Evolutionary conservation across 2,888 invertebrate genomes (phyloP).

Genomic region (Ametastegia equiseti): DNA sequence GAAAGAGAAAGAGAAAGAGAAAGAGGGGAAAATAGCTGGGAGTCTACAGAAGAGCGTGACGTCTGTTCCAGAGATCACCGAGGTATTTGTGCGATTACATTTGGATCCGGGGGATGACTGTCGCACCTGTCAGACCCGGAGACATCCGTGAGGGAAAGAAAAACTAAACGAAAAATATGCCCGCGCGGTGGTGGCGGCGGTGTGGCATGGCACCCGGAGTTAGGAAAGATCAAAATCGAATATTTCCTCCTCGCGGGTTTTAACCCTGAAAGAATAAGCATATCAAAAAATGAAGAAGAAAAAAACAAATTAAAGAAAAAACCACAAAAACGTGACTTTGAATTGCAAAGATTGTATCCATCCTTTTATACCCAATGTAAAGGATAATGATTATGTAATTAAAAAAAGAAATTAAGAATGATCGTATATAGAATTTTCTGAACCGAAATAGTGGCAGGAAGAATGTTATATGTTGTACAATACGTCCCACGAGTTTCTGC

Average conservation of each 20-base stretch:
- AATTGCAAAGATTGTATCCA: neutral
- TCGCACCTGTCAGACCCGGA: conserved; percentile 46
- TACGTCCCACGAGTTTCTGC: neutral
- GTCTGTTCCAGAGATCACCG: conserved; percentile 45
- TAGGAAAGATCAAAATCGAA: conserved; percentile 35
- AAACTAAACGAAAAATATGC: conserved; percentile 24
- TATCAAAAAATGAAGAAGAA: neutral
- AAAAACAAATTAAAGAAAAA: too few species aligned
- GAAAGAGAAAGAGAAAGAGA: neutral
- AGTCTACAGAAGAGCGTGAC: conserved; percentile 28
- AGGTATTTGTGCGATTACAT: conserved; percentile 48
- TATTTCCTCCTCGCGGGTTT: neutral
- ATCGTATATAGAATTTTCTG: too few species aligned
- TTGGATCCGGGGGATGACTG: conserved; percentile 46
- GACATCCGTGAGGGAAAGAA: conserved; percentile 25
- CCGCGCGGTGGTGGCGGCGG: too few species aligned
- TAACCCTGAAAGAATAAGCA: neutral
- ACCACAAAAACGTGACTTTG: too few species aligned
- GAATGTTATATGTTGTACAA: too few species aligned
- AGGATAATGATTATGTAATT: too few species aligned
- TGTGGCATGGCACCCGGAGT: neutral
- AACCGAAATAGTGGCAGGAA: too few species aligned
- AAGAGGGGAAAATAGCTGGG: neutral
- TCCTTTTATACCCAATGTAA: too few species aligned
- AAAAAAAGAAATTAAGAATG: too few species aligned